A percentile compares a stretch with the other conserved stretches of the same genome.
phyloP scores from a whole-genome alignment of 2,113 vertebrate genomes.

The Chroicocephalus ridibundus region DNA sequence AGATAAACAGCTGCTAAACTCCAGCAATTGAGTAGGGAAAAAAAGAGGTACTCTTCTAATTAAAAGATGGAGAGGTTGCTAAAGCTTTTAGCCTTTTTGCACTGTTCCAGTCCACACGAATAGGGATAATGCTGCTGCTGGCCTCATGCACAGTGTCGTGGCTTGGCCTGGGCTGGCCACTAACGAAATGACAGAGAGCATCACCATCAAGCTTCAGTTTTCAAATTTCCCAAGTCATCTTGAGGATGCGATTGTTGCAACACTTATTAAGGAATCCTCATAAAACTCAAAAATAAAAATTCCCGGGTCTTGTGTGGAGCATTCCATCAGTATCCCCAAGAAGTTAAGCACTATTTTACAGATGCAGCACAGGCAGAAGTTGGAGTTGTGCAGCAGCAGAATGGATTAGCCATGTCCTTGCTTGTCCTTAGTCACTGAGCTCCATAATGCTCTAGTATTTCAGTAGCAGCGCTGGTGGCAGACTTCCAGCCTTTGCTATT shows the following conservation, averaged over 20 bases:
- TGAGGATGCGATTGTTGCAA: background rate
- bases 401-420: slow-evolving; percentile 17
- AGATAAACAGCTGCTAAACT: background rate
- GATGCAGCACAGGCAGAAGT: background rate
- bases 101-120: background rate
- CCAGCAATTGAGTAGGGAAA: background rate
- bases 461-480: background rate
- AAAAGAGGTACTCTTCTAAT: background rate
- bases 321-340: background rate
- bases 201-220: background rate
- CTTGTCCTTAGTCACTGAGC: slow-evolving; percentile 31
- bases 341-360: background rate
- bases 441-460: background rate
- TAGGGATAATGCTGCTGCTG: background rate
- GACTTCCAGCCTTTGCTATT: background rate
- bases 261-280: background rate
- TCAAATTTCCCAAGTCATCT: background rate
- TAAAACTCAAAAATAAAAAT: background rate
- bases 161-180: background rate
- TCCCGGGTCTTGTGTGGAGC: background rate
- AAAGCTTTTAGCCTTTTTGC: background rate
- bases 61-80: background rate
- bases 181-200: background rate
- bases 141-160: background rate
- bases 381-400: background rate